phyloP scores from a whole-genome alignment of 2,113 vertebrate genomes.

The Murina feae region DNA sequence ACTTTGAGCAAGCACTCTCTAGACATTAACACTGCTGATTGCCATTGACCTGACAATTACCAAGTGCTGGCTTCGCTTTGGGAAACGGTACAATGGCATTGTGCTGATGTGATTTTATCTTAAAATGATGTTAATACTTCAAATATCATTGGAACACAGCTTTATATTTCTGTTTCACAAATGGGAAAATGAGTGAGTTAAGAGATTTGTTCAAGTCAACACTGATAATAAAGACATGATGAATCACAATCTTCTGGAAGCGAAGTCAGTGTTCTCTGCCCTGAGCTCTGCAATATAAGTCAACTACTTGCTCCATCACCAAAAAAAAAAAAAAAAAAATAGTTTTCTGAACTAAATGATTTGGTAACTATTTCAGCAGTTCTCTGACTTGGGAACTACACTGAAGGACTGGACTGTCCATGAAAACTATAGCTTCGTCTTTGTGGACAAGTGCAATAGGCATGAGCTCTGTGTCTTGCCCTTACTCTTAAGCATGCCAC shows the following conservation, averaged over 20 bases:
- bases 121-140: not conserved
- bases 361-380: not conserved
- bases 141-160: not conserved
- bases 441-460: not conserved
- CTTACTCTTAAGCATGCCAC: not conserved
- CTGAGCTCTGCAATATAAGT: not conserved
- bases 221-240: not conserved
- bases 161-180: constrained; percentile 5
- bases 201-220: not conserved
- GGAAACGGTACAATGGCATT: not conserved
- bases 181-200: not conserved
- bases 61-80: not conserved
- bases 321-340: not conserved
- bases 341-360: not conserved
- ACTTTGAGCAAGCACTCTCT: not conserved
- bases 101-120: not conserved
- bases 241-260: not conserved
- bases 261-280: not conserved
- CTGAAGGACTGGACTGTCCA: not conserved
- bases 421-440: not conserved
- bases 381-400: not conserved
- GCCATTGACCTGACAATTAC: not conserved
- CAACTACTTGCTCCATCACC: not conserved
- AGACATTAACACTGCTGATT: not conserved
- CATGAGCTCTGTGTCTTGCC: not conserved